phyloP scores from a whole-genome alignment of 53 echinoderm and acorn worm genomes.

The Mesocentrotus franciscanus region DNA sequence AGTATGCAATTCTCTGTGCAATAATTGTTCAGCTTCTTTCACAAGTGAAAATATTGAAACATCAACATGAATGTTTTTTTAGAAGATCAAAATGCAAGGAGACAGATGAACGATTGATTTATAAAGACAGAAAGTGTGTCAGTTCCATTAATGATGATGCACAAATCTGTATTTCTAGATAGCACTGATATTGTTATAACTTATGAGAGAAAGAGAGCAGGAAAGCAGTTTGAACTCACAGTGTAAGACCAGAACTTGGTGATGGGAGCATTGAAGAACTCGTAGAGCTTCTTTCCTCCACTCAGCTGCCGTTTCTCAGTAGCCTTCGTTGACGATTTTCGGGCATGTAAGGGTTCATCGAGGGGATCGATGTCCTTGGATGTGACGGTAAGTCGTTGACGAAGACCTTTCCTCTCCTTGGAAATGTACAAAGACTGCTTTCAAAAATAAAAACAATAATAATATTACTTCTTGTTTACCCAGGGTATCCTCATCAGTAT shows the following conservation, averaged over 20 bases:
- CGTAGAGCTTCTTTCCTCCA: slow-evolving; percentile 95
- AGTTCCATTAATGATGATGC: neutral
- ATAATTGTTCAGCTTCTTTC: too few relatives aligned
- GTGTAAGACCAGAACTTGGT: slow-evolving; percentile 96
- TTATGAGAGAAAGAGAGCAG: neutral
- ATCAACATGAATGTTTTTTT: too few relatives aligned
- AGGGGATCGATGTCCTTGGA: slow-evolving; percentile 48
- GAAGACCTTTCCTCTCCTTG: slow-evolving; percentile 34
- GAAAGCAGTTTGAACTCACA: slow-evolving; percentile 69
- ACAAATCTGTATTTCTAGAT: neutral
- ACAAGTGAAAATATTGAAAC: too few relatives aligned
- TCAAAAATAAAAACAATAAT: neutral
- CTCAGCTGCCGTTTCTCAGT: slow-evolving; percentile 78
- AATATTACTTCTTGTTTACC: too few relatives aligned
- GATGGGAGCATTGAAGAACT: slow-evolving; percentile 98
- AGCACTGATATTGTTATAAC: neutral
- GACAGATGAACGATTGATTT: too few relatives aligned
- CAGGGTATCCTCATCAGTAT: too few relatives aligned
- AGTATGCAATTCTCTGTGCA: too few relatives aligned
- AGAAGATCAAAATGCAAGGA: too few relatives aligned
- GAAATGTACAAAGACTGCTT: neutral
- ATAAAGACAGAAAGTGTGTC: neutral
- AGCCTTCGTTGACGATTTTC: too few relatives aligned
- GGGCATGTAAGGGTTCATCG: neutral
- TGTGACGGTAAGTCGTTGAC: slow-evolving; percentile 29